Evolutionary conservation across 2,797 vertebrate species (phyloP).

Genomic region (Spinibarbus caldwelli): DNA sequence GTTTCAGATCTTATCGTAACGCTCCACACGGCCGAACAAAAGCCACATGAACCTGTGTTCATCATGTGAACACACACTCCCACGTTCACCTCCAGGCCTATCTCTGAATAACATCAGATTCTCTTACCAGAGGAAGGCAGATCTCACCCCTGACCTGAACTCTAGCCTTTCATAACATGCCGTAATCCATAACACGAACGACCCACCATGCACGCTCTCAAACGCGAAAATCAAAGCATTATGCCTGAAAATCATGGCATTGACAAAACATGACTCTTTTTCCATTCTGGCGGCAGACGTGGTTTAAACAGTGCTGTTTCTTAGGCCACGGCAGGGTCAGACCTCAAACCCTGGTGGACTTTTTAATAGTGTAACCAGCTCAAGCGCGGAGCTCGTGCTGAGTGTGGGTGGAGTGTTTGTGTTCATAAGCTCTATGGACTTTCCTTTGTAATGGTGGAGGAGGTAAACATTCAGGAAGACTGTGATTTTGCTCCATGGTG

Average conservation of each 20-base stretch:
- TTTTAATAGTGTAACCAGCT: slow-evolving; percentile 37
- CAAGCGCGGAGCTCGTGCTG: slow-evolving; percentile 11
- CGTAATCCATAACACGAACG: neutral
- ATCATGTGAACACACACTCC: slow-evolving; percentile 36
- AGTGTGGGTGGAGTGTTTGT: slow-evolving; percentile 34
- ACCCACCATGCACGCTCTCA: neutral
- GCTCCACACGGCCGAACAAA: slow-evolving; percentile 50
- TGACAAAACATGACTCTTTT: neutral
- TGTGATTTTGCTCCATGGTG: slow-evolving; percentile 8
- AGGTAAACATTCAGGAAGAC: slow-evolving; percentile 24
- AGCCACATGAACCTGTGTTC: slow-evolving; percentile 24
- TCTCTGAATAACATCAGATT: slow-evolving; percentile 7
- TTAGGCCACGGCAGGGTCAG: slow-evolving; percentile 14
- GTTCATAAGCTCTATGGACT: slow-evolving; percentile 26
- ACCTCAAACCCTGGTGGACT: slow-evolving; percentile 24
- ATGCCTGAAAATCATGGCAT: neutral
- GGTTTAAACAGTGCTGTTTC: slow-evolving; percentile 40
- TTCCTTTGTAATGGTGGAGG: slow-evolving; percentile 25
- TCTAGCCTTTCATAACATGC: neutral
- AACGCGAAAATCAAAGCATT: neutral
- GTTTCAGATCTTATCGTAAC: slow-evolving; percentile 62
- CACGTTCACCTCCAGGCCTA: neutral
- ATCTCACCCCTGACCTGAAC: slow-evolving; percentile 8
- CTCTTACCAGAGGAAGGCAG: neutral
- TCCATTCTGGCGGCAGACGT: neutral